Percentiles rank a stretch among this genome's conserved stretches.
Evolutionary conservation across 2,113 vertebrate species (phyloP).

Genomic region (Chionis minor): DNA sequence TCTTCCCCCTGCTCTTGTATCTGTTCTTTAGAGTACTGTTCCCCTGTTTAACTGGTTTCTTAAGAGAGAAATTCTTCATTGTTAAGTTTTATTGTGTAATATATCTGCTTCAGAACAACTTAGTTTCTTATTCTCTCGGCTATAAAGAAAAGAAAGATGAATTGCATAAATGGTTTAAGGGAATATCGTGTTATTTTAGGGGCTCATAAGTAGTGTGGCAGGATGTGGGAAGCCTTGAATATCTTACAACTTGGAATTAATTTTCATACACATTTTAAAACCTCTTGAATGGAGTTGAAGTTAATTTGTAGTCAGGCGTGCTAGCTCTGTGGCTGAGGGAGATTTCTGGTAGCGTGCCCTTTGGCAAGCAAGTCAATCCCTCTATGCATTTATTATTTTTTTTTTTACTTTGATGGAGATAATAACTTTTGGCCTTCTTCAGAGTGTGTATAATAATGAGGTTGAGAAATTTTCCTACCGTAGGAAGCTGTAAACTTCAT

Average conservation of each 20-base stretch:
- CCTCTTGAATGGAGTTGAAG: background rate
- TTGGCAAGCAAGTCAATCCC: background rate
- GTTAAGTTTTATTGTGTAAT: background rate
- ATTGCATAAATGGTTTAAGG: background rate
- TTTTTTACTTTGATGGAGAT: background rate
- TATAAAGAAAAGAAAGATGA: background rate
- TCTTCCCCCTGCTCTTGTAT: background rate
- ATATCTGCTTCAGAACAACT: background rate
- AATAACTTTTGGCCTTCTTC: background rate
- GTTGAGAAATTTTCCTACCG: background rate
- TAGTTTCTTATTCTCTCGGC: background rate
- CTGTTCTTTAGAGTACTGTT: background rate
- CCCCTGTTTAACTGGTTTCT: background rate
- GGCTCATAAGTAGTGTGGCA: background rate
- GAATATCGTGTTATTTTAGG: background rate
- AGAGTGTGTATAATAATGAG: background rate
- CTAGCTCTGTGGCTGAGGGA: background rate
- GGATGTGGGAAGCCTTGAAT: slow-evolving; percentile 24
- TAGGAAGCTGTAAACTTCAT: background rate
- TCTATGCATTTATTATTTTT: background rate
- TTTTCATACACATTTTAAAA: background rate
- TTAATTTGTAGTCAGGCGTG: background rate
- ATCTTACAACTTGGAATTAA: background rate
- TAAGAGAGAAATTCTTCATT: background rate
- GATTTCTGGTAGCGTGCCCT: background rate